Evolutionary conservation across 2,888 invertebrate species (phyloP).

Genomic region (Tetranychus truncatus): DNA sequence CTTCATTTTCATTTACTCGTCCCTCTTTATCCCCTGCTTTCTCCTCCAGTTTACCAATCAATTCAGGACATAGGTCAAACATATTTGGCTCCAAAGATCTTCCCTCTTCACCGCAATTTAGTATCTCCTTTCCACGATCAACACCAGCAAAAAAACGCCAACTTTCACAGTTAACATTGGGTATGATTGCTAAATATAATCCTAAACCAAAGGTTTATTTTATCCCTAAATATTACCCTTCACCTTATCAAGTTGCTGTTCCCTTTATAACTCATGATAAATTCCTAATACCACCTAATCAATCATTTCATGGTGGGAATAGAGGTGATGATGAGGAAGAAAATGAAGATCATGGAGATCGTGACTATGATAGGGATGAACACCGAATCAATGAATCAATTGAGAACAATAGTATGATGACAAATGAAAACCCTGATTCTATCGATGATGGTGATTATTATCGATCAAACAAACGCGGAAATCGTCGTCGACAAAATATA

Average conservation of each 20-base stretch:
- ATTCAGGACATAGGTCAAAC: neutral
- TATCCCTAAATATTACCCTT: neutral
- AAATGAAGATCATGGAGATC: neutral
- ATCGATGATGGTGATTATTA: neutral
- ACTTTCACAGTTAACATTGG: neutral
- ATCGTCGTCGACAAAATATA: neutral
- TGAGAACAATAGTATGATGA: neutral
- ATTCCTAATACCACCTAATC: neutral
- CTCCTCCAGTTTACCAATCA: neutral
- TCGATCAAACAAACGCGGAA: neutral
- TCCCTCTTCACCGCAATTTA: neutral
- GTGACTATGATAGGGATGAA: neutral
- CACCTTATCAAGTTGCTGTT: neutral
- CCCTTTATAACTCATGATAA: conserved; percentile 8
- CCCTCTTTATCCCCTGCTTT: no score
- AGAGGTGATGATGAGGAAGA: neutral
- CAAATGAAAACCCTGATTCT: neutral
- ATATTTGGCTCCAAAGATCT: neutral
- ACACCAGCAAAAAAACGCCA: neutral
- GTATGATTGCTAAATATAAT: neutral
- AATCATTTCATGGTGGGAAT: neutral
- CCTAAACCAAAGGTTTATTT: conserved; percentile 6
- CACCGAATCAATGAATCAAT: neutral
- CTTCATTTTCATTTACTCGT: neutral
- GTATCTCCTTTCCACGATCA: neutral